Base-by-base conservation (phyloP, 2,888 invertebrate genomes). In the Drosophila merina region DNA sequence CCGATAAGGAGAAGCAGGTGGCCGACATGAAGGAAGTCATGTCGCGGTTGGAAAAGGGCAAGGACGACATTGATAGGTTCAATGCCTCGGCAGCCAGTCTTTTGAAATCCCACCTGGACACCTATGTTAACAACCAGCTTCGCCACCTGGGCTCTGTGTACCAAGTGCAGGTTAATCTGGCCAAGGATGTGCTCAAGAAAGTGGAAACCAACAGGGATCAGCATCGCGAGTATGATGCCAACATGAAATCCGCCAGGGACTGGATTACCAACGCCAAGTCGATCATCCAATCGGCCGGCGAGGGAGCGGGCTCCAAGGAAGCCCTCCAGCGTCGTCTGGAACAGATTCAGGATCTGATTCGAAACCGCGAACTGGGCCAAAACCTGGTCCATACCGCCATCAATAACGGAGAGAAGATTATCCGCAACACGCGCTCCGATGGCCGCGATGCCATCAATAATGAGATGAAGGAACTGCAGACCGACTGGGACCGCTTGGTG, bases 261-360 rank as follows among this genome's bases (percentile, higher is more conserved):
- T 98, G 97, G 97, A 97, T 98, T 68, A 96, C 96, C 76, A 95
- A 96, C 75, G 97, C 97, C 2, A 95, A 96, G 91, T 95, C 96
- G 76, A 94, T 96, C 0, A 96, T 97, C 57, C 94, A 96, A 51
- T 95, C 95, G 74, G 96, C 96, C 52, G 95, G 96, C 63, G 97
- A 97, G 81, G 93, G 96, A 4, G 95, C 95, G 38, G 95, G 95
- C 72, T 96, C 95, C 76, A 96, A 96, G 79, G 97, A 97, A 79
- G 94, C 95, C 10, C 91, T 98, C n/a, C 97, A 97, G 86, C 93
- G 94, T 63, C 94, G 97, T 59, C 92, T 98, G 25, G 94, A 95
- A 78, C 94, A 95, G 89, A 96, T 96, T 20, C 96, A 97, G 92
- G 95, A 96, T 72, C 92, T 98, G 8, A 92, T 97, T 10, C 94